phyloP scores from a whole-genome alignment of 2,113 vertebrate species.

The Bufo gargarizans region DNA sequence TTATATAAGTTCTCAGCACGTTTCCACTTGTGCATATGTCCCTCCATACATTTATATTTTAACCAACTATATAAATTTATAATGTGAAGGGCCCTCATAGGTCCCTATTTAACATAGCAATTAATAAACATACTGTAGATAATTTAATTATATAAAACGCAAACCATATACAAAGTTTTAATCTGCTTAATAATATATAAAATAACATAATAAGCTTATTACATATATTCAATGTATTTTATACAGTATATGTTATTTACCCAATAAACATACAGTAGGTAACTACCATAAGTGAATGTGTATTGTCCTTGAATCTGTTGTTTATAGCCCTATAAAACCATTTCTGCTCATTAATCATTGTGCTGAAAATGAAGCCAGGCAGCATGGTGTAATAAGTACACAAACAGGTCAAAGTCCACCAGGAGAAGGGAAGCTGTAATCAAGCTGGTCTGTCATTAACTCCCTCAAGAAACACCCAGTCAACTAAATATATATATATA shows the following conservation, averaged over 20 bases:
- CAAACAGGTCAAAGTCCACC: conserved; percentile 14
- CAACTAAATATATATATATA: no score
- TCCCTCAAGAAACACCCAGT: background rate
- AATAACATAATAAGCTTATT: no score
- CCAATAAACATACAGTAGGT: background rate
- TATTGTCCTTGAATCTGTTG: background rate
- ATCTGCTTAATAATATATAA: no score
- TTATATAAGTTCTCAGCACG: no score
- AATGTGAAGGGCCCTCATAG: no score
- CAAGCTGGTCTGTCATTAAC: background rate
- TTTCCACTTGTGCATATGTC: no score
- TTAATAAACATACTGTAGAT: no score
- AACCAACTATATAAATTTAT: no score
- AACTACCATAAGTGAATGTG: background rate
- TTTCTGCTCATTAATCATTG: background rate
- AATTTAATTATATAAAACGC: no score
- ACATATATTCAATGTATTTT: background rate
- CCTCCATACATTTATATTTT: no score
- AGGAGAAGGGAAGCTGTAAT: background rate
- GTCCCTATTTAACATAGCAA: no score
- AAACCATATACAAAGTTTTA: no score
- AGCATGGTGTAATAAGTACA: background rate
- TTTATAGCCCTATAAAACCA: background rate
- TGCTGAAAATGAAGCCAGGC: background rate
- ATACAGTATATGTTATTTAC: background rate